Conservation (phyloP, 2,888 invertebrate genomes). For the Euproctis similis region DNA sequence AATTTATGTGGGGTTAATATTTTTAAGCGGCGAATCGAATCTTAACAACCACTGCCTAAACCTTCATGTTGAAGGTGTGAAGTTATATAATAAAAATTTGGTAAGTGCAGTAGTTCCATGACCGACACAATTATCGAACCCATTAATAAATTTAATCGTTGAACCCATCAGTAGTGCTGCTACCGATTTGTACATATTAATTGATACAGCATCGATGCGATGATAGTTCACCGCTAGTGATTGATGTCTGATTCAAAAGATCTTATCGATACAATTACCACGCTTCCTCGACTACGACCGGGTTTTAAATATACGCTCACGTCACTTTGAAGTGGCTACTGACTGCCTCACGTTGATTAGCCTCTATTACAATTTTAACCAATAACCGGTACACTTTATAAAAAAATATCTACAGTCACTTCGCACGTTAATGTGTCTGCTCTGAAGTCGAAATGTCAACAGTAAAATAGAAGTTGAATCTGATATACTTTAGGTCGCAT, state of each 20-base stretch:
- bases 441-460: no score
- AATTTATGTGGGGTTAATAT: no score
- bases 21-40: no score
- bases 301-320: not conserved
- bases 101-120: conserved; percentile 41
- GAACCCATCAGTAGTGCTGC: conserved; percentile 49
- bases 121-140: conserved; percentile 54
- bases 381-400: not conserved
- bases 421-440: no score
- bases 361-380: not conserved
- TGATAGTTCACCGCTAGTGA: conserved; percentile 61
- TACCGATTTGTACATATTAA: conserved; percentile 72
- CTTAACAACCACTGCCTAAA: no score
- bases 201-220: conserved; percentile 59
- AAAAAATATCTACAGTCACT: not conserved
- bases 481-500: no score
- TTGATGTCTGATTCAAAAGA: conserved; percentile 70
- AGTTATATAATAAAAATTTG: no score
- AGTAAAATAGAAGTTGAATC: no score
- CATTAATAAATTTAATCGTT: conserved; percentile 64
- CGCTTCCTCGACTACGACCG: conserved; percentile 21
- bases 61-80: no score
- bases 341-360: conserved; percentile 1
- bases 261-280: conserved; percentile 67
- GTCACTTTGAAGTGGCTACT: conserved; percentile 1